phyloP scores from a whole-genome alignment of 2,888 invertebrate genomes.

The Pristionchus mayeri region DNA sequence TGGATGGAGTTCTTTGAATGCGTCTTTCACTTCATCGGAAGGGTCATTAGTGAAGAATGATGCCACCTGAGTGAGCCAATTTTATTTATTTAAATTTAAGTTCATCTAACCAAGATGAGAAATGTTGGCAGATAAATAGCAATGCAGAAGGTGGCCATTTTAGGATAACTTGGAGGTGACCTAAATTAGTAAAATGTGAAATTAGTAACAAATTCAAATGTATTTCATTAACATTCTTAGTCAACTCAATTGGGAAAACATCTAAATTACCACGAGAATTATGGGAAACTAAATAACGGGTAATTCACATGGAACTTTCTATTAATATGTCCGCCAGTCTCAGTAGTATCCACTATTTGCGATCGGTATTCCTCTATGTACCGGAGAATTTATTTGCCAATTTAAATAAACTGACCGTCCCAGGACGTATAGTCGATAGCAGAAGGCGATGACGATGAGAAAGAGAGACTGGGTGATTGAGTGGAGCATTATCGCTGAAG shows the following conservation, averaged over 20 bases:
- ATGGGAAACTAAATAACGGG: too few species aligned
- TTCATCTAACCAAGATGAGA: background rate
- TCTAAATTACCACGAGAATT: too few species aligned
- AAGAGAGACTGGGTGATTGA: background rate
- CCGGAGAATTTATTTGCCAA: too few species aligned
- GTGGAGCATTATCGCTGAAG: background rate
- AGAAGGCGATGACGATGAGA: background rate
- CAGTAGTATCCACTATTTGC: too few species aligned
- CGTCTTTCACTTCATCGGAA: background rate
- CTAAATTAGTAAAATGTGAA: too few species aligned
- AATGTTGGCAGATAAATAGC: background rate
- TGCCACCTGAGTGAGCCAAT: background rate
- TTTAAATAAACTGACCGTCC: background rate
- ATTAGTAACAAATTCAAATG: too few species aligned
- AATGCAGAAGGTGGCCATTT: constrained; percentile 14
- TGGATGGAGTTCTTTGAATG: background rate
- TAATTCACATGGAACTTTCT: too few species aligned
- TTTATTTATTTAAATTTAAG: background rate
- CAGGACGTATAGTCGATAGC: constrained; percentile 22
- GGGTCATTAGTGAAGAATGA: constrained; percentile 14
- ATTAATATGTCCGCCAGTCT: too few species aligned
- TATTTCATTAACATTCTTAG: too few species aligned
- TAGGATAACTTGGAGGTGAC: background rate
- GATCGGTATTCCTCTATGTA: too few species aligned
- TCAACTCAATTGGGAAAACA: too few species aligned